A percentile compares a stretch with the other conserved stretches of the same genome.
Conservation (phyloP, 1,140 invertebrate genomes). For the Acromyrmex echinatior region DNA sequence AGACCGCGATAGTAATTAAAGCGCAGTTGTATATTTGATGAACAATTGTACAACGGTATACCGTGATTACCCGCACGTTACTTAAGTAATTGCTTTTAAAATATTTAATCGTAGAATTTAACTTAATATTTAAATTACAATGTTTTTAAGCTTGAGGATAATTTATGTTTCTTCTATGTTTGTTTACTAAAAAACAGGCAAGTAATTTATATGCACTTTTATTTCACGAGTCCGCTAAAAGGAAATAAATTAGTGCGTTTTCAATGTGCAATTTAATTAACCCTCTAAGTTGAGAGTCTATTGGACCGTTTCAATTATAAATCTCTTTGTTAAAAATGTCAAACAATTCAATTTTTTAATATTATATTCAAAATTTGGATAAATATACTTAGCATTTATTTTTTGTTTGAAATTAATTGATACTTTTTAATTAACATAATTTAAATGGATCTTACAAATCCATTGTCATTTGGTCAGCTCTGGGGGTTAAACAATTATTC, state of each 20-base stretch:
- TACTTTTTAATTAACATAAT: too few relatives aligned
- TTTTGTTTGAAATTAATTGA: too few relatives aligned
- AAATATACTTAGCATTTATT: too few relatives aligned
- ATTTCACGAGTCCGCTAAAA: neutral
- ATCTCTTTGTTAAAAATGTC: too few relatives aligned
- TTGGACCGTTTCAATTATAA: too few relatives aligned
- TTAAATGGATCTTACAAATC: too few relatives aligned
- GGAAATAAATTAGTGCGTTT: neutral
- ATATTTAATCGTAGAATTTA: neutral
- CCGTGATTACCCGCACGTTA: neutral
- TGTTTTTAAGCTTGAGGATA: neutral
- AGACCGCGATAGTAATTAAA: slow-evolving; percentile 47
- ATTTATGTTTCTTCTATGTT: neutral
- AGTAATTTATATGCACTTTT: neutral
- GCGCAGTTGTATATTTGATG: slow-evolving; percentile 45
- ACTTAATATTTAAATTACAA: neutral
- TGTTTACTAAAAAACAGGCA: neutral
- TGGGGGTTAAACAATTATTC: too few relatives aligned
- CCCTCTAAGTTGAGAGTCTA: neutral
- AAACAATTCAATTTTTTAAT: too few relatives aligned
- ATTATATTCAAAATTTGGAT: too few relatives aligned
- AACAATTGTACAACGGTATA: neutral
- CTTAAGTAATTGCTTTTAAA: slow-evolving; percentile 22
- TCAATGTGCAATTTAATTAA: slow-evolving; percentile 4
- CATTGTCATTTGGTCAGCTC: too few relatives aligned